Evolutionary conservation across 2,113 vertebrate species (phyloP).

Genomic region (Gasterosteus aculeatus): DNA sequence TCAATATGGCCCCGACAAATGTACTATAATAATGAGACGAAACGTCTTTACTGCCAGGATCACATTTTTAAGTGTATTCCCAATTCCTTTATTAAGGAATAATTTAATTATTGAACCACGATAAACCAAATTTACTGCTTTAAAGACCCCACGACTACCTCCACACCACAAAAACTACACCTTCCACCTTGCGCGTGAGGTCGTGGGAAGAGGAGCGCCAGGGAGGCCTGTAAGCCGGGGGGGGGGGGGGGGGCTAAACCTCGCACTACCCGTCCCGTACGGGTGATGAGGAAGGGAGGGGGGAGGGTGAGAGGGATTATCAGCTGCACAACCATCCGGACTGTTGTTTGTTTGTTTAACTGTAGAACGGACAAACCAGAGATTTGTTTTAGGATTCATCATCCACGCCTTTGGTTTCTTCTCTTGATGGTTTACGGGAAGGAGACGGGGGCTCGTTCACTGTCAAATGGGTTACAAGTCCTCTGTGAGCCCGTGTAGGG

Average conservation of each 20-base stretch:
- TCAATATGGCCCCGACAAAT: not conserved
- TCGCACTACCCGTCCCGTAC: constrained; percentile 65
- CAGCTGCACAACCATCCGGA: not conserved
- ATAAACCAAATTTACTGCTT: not conserved
- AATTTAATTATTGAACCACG: not conserved
- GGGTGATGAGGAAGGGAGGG: constrained; percentile 30
- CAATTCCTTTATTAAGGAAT: not conserved
- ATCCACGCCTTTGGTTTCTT: not conserved
- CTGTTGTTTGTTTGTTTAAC: not conserved
- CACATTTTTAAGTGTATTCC: not conserved
- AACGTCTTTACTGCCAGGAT: no score
- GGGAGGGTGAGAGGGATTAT: constrained; percentile 26
- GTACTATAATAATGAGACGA: not conserved
- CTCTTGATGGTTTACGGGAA: constrained; percentile 39
- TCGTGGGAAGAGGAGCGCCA: constrained; percentile 64
- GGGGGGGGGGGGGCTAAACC: constrained; percentile 72
- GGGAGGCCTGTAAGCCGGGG: constrained; percentile 74
- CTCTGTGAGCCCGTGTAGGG: not conserved
- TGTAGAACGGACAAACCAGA: not conserved
- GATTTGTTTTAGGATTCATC: not conserved
- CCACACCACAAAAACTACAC: not conserved
- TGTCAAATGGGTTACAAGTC: not conserved
- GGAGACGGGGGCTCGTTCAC: constrained; percentile 26
- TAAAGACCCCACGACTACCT: constrained; percentile 3
- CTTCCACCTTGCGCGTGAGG: constrained; percentile 51